Percentiles rank a stretch among this genome's conserved stretches.
phyloP scores from a whole-genome alignment of 2,888 invertebrate genomes.

The Acronicta alni region DNA sequence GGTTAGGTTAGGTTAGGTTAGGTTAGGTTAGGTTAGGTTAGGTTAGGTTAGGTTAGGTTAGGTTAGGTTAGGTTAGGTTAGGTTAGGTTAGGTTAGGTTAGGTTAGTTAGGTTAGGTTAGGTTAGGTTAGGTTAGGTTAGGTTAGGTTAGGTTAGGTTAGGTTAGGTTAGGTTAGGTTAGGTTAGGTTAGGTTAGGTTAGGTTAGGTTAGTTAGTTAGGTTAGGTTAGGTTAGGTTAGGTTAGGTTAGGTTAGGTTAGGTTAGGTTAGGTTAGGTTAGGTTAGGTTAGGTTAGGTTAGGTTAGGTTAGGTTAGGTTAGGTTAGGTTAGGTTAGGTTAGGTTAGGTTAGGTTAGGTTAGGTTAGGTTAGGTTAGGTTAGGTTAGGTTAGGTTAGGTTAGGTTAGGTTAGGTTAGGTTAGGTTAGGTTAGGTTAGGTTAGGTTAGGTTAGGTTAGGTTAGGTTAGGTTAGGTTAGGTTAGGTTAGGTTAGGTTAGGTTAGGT shows the following conservation, averaged over 20 bases:
- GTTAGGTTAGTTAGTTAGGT: conserved; percentile 45
- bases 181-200: conserved; percentile 45
- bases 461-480: conserved; percentile 55
- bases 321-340: conserved; percentile 53
- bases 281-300: conserved; percentile 51
- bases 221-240: conserved; percentile 43
- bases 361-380: conserved; percentile 49
- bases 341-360: conserved; percentile 57
- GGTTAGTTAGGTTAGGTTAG: conserved; percentile 20
- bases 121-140: conserved; percentile 43
- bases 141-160: conserved; percentile 49
- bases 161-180: conserved; percentile 49
- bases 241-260: conserved; percentile 54
- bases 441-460: conserved; percentile 47
- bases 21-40: conserved; percentile 53
- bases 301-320: conserved; percentile 48
- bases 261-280: conserved; percentile 56
- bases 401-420: conserved; percentile 56
- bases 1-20: conserved; percentile 55
- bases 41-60: conserved; percentile 46
- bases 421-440: conserved; percentile 55
- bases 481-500: conserved; percentile 52
- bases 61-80: conserved; percentile 47
- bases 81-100: conserved; percentile 30
- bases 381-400: conserved; percentile 53